Evolutionary conservation across 1,140 invertebrate species (phyloP).

Genomic region (Hyposmocoma kahamanoa): DNA sequence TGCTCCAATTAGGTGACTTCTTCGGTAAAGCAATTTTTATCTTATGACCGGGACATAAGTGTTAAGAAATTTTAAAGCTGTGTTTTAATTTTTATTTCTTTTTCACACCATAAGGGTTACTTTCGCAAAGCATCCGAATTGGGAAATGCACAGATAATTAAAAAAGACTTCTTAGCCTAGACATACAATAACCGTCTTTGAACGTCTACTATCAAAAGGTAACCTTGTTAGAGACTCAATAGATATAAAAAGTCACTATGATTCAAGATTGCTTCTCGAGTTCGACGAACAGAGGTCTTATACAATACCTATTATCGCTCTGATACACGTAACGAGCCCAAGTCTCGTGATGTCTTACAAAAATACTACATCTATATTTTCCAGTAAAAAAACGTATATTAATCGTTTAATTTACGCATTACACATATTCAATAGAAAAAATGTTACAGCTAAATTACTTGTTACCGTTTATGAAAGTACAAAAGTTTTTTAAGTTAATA

Average conservation of each 20-base stretch:
- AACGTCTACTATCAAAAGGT: constrained; percentile 38
- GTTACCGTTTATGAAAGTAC: constrained; percentile 68
- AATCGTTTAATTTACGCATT: constrained; percentile 61
- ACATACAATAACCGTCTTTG: constrained; percentile 40
- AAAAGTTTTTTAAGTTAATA: constrained; percentile 58
- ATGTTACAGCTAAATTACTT: constrained; percentile 64
- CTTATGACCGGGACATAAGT: too few relatives aligned
- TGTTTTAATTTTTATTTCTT: too few relatives aligned
- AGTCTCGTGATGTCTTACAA: constrained; percentile 57
- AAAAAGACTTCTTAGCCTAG: constrained; percentile 49
- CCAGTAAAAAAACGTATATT: constrained; percentile 69
- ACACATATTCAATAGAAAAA: constrained; percentile 63
- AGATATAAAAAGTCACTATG: constrained; percentile 11
- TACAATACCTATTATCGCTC: constrained; percentile 67
- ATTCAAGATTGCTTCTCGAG: constrained; percentile 43
- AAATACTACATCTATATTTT: constrained; percentile 68
- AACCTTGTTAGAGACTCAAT: constrained; percentile 23
- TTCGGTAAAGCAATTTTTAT: too few relatives aligned
- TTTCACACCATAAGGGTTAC: too few relatives aligned
- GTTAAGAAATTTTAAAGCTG: too few relatives aligned
- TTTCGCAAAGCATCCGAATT: constrained; percentile 46
- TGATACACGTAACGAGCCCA: constrained; percentile 64
- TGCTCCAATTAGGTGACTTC: too few relatives aligned
- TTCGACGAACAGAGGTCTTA: constrained; percentile 38
- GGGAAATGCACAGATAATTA: constrained; percentile 47